phyloP scores from a whole-genome alignment of 2,888 invertebrate genomes.

The Stenurella melanura region DNA sequence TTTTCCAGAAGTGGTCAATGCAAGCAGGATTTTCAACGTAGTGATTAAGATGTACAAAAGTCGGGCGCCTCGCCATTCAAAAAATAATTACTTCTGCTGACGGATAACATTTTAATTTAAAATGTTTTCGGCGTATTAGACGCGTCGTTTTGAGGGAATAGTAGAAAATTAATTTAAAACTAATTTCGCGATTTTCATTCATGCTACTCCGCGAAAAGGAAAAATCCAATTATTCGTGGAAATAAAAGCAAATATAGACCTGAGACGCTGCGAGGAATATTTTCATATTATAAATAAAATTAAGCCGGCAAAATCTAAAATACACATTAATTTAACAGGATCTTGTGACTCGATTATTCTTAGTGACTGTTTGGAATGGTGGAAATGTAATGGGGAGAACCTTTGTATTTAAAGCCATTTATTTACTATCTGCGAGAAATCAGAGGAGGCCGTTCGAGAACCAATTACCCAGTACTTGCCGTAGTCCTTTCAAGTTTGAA shows the following conservation, averaged over 20 bases:
- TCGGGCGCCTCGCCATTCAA: not conserved
- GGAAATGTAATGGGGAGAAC: too few species aligned
- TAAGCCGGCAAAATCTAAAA: not conserved
- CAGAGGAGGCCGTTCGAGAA: too few species aligned
- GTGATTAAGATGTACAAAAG: not conserved
- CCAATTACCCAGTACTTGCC: too few species aligned
- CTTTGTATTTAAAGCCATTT: too few species aligned
- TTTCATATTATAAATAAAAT: constrained; percentile 1
- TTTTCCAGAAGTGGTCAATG: not conserved
- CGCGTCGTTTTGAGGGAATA: not conserved
- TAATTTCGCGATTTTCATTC: not conserved
- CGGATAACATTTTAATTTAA: not conserved
- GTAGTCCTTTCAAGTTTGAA: too few species aligned
- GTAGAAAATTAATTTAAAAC: not conserved
- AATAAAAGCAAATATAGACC: not conserved
- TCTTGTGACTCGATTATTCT: not conserved
- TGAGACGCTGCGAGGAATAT: not conserved
- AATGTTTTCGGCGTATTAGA: not conserved
- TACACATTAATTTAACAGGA: not conserved
- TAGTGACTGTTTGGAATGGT: not conserved
- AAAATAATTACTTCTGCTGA: not conserved
- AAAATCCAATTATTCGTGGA: not conserved
- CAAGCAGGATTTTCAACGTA: not conserved
- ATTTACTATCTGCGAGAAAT: too few species aligned
- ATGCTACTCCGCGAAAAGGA: not conserved